Base-by-base conservation (phyloP, 2,888 invertebrate genomes). In the Clostera curtula region DNA sequence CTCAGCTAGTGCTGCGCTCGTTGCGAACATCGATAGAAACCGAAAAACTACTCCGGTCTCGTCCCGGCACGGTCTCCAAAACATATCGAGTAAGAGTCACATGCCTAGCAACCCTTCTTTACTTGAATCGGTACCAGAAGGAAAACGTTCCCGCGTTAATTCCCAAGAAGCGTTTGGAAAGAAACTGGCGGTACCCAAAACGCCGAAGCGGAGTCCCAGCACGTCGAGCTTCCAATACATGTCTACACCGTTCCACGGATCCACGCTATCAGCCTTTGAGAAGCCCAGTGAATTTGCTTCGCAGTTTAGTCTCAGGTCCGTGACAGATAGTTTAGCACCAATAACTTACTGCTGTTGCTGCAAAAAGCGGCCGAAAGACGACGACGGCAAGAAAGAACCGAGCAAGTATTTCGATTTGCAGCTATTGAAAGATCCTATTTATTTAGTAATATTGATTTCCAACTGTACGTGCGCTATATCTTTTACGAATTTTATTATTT, bases 391-490 rank as follows among this genome's bases (percentile, higher is more conserved):
- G 9, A 71, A 75, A 1, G 83, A 85, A 35, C 77, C 77, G 0
- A 86, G 83, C 27, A 92, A 89, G 59, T 91, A 93, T 50, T 92
- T 94, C 50, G 93, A 94, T 54, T 52, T 91, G 0, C 85, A 89
- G 11, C 66, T 95, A 0, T 62, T 95, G 0, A 90, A 86, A 60
- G 93, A 95, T 58, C 93, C 93, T 0, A 86, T 93, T 24, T 95
- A 93, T 55, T 76, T 95, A 29, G 89, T 95, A 0, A 93, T 95
- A 33, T 63, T 95, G 10, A 89, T 94, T 52, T 94, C 93, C 0
- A 94, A 93, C 52, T 93, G 92, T 21, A 93, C 94, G 0, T 93
- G 91, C 38, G 95, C 94, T 1, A 92, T 95, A 25, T 92, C 93
- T 34, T 94, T 93, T 50, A 94, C 94, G 0, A 95, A 95, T 56